Percentiles rank a stretch among this genome's conserved stretches.
Evolutionary conservation across 2,797 vertebrate genomes (phyloP).

Genomic region (Podargus strigoides): DNA sequence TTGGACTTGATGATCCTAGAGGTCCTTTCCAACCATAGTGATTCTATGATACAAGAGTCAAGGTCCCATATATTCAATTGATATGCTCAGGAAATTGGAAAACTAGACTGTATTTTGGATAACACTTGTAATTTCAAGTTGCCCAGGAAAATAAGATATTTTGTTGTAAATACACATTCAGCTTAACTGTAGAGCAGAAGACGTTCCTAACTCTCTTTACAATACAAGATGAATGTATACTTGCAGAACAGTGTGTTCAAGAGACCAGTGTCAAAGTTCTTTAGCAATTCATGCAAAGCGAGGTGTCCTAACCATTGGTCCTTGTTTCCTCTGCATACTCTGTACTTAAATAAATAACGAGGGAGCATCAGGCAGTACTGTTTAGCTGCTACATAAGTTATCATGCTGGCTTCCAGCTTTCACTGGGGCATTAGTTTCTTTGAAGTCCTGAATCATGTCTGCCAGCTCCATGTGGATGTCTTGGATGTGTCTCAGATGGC

Average conservation of each 20-base stretch:
- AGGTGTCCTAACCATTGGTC: background rate
- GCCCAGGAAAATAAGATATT: background rate
- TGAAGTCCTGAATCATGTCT: background rate
- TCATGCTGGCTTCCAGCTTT: background rate
- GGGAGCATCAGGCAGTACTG: background rate
- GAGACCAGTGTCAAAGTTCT: background rate
- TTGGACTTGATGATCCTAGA: too few species aligned
- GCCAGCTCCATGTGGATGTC: background rate
- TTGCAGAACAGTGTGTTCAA: background rate
- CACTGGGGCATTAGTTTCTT: background rate
- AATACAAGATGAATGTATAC: background rate
- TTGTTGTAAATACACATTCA: background rate
- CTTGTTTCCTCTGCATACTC: background rate
- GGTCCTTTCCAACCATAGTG: too few species aligned
- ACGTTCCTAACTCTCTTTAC: background rate
- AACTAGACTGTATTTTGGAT: background rate
- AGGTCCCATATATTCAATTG: background rate
- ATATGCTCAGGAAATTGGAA: background rate
- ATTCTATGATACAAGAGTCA: too few species aligned
- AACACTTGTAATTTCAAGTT: background rate
- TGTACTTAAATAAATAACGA: background rate
- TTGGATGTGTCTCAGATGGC: background rate
- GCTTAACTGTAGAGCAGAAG: background rate
- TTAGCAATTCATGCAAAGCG: background rate
- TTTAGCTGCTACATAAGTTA: background rate